Evolutionary conservation across 53 echinoderm and acorn worm species (phyloP), one percentile per base, ranked within the genome.

Genomic region (Astropecten irregularis): DNA sequence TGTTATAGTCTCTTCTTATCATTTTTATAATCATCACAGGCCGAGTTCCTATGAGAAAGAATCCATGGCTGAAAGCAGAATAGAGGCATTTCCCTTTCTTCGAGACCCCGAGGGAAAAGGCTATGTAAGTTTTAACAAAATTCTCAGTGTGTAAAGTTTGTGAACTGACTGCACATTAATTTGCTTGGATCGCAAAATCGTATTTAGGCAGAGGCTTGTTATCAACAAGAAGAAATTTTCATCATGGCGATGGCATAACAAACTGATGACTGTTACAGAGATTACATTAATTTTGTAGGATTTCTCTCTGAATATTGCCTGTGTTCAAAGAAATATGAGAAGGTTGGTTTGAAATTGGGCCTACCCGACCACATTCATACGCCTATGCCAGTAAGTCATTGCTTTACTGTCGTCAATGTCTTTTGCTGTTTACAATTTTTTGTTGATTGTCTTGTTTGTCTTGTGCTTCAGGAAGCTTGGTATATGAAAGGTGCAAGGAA

Each of bases 401-500:
- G n/a, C n/a, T n/a, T n/a, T n/a, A n/a, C n/a, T n/a, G n/a, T n/a
- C n/a, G n/a, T 42, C 44, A 9, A 42, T 42, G 44, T 42, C 11
- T 42, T 49, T 49, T 49, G 49, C 6, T 2, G 49, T n/a, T 16
- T 56, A 20, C 18, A 1, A 22, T 20, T 56, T 25, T 56, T 22
- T 56, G 2, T 56, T 56, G 26, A 20, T 9, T 1, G 26, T 56
- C 21, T 56, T 56, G 56, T 56, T 56, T 56, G 56, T 56, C 26
- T 56, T 56, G 22, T 56, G 1, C 56, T 56, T 20, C 25, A 56
- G 56, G 56, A 56, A 56, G 56, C 56, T 56, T 56, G 56, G 56
- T 56, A 22, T 21, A 56, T 56, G 56, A 56, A 56, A 8, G 56
- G 56, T 1, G 56, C 56, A 1, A 56, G 20, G 56, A 56, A 56